Percentiles rank a stretch among this genome's conserved stretches.
Evolutionary conservation across 1,140 invertebrate species (phyloP).

Genomic region (Drosophila truncata): DNA sequence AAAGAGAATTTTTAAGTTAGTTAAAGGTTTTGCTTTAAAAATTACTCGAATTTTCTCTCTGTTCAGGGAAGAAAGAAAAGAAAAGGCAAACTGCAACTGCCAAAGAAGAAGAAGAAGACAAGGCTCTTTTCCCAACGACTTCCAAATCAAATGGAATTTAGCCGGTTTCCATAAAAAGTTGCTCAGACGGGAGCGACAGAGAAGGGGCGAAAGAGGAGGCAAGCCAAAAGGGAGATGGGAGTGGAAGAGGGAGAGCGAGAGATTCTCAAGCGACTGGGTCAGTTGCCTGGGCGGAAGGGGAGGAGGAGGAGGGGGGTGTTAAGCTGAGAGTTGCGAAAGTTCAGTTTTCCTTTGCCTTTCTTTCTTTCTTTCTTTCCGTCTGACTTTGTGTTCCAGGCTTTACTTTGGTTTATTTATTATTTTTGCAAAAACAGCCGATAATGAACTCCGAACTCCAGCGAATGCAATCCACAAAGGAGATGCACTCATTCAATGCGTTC

Average conservation of each 20-base stretch:
- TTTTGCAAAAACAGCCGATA: constrained; percentile 9
- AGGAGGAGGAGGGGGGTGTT: neutral
- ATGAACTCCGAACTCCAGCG: constrained; percentile 28
- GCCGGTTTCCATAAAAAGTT: constrained; percentile 81
- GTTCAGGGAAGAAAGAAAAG: constrained; percentile 39
- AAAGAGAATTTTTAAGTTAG: neutral
- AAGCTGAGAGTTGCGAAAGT: constrained; percentile 45
- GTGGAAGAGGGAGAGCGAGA: constrained; percentile 17
- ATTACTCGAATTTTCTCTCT: constrained; percentile 2
- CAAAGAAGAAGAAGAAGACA: constrained; percentile 42
- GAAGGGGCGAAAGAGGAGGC: neutral
- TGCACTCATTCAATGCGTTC: constrained; percentile 30
- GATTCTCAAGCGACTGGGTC: constrained; percentile 64
- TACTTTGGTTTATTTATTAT: constrained; percentile 19
- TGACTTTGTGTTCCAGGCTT: constrained; percentile 22
- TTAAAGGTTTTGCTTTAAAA: too few species aligned
- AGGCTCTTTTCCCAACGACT: constrained; percentile 67
- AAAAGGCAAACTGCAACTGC: constrained; percentile 27
- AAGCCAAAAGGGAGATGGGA: constrained; percentile 17
- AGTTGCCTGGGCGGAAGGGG: constrained; percentile 25
- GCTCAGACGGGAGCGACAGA: constrained; percentile 32
- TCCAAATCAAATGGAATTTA: constrained; percentile 81
- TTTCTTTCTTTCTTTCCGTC: constrained; percentile 5
- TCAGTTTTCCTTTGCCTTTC: constrained; percentile 37
- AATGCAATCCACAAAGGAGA: constrained; percentile 8